phyloP scores from a whole-genome alignment of 2,888 invertebrate species.

The Criorhina ranunculi region DNA sequence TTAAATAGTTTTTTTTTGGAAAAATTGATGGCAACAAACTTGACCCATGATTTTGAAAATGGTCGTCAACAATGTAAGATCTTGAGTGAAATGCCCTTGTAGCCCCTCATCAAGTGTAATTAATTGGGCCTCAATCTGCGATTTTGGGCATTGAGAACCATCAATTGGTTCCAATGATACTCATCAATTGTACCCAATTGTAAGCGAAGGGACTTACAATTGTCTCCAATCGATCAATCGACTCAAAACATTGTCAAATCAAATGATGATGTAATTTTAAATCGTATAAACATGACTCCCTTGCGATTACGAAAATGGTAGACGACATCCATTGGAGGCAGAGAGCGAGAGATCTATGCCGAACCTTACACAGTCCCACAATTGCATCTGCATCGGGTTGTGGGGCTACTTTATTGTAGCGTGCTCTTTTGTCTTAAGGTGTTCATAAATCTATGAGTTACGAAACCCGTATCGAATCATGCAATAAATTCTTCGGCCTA shows the following conservation, averaged over 20 bases:
- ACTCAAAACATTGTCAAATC: slow-evolving; percentile 12
- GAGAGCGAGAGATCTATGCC: slow-evolving; percentile 25
- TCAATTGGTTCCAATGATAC: slow-evolving; percentile 20
- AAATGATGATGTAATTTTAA: slow-evolving; percentile 60
- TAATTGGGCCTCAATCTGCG: not conserved
- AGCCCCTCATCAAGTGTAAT: not conserved
- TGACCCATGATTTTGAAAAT: no score
- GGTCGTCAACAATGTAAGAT: not conserved
- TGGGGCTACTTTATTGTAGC: slow-evolving; percentile 1
- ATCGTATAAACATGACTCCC: slow-evolving; percentile 50
- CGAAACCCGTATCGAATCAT: slow-evolving; percentile 55
- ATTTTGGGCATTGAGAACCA: not conserved
- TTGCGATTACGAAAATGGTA: slow-evolving; percentile 46
- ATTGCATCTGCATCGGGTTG: slow-evolving; percentile 19
- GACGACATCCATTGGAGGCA: slow-evolving; percentile 39
- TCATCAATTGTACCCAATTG: slow-evolving; percentile 45
- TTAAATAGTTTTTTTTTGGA: no score
- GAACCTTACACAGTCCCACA: slow-evolving; percentile 31
- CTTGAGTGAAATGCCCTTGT: no score
- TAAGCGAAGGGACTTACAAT: not conserved
- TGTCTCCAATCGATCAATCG: slow-evolving; percentile 38
- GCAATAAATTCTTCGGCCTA: slow-evolving; percentile 53
- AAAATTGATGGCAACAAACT: not conserved
- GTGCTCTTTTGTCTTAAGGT: slow-evolving; percentile 52
- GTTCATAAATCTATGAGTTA: slow-evolving; percentile 60